Conservation (phyloP, 2,113 vertebrate genomes). For the Anolis carolinensis region DNA sequence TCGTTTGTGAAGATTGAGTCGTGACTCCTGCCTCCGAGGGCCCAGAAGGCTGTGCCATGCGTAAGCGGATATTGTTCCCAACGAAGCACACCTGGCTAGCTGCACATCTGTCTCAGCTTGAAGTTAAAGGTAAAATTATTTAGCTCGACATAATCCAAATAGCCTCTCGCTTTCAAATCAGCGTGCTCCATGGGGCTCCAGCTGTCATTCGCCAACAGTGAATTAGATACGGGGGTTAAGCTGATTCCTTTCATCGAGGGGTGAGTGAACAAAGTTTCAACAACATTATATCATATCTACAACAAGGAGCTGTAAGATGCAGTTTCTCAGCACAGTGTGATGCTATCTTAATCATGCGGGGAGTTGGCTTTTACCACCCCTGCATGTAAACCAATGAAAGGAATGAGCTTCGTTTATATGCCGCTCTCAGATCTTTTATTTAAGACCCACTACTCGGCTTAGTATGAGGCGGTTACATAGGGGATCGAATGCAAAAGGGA, state of each 20-base stretch:
- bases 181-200: not conserved
- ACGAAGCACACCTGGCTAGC: constrained; percentile 11
- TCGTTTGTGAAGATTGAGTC: not conserved
- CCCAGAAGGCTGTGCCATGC: not conserved
- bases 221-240: constrained; percentile 39
- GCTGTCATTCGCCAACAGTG: not conserved
- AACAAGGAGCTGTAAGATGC: constrained; percentile 29
- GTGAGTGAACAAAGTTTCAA: constrained; percentile 24
- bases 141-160: constrained; percentile 16
- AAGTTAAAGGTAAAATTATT: constrained; percentile 41
- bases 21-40: not conserved
- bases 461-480: constrained; percentile 30
- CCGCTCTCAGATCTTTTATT: constrained; percentile 53
- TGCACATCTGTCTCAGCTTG: constrained; percentile 30
- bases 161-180: constrained; percentile 32
- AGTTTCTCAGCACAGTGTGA: constrained; percentile 4
- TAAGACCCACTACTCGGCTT: constrained; percentile 48
- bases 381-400: constrained; percentile 30
- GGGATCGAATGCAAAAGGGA: constrained; percentile 50
- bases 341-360: constrained; percentile 42
- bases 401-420: constrained; percentile 39
- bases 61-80: constrained; percentile 5
- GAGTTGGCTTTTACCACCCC: constrained; percentile 22
- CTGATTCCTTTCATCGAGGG: not conserved
- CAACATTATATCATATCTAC: constrained; percentile 37